phyloP scores from a whole-genome alignment of 2,113 vertebrate genomes.

The Chamaea fasciata region DNA sequence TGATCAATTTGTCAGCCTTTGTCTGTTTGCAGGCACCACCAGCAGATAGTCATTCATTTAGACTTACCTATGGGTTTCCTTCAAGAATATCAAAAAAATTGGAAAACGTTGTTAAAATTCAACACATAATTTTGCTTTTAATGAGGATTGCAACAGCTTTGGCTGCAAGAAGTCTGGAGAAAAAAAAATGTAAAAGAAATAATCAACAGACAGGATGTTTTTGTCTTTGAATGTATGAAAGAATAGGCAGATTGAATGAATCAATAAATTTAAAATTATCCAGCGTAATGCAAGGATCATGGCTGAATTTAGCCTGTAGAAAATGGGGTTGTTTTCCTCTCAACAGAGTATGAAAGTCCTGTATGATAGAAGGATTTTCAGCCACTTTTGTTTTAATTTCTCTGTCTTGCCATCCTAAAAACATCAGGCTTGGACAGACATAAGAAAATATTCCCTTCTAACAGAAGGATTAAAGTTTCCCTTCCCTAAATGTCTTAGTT shows the following conservation, averaged over 20 bases:
- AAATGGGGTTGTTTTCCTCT: neutral
- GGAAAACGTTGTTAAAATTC: neutral
- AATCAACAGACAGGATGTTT: neutral
- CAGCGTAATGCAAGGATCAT: neutral
- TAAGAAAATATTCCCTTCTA: neutral
- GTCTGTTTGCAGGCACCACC: neutral
- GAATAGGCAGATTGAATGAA: neutral
- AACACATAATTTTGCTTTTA: neutral
- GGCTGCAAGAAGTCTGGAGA: neutral
- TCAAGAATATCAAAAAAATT: neutral
- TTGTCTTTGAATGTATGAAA: neutral
- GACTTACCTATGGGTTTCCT: neutral
- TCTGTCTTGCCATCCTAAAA: neutral
- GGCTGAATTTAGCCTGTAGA: neutral
- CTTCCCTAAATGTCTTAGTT: neutral
- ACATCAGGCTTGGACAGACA: neutral
- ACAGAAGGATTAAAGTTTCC: neutral
- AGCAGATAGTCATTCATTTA: neutral
- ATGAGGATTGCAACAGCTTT: neutral
- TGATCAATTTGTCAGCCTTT: neutral
- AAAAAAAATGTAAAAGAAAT: neutral
- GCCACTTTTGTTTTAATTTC: neutral
- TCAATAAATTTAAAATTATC: neutral
- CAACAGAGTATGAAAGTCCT: neutral
- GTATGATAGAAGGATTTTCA: neutral